These are phyloP conservation scores for Malacoraja senta DNA, from an alignment of 2,797 vertebrate genomes.

Conservation along the genomic window DNA sequence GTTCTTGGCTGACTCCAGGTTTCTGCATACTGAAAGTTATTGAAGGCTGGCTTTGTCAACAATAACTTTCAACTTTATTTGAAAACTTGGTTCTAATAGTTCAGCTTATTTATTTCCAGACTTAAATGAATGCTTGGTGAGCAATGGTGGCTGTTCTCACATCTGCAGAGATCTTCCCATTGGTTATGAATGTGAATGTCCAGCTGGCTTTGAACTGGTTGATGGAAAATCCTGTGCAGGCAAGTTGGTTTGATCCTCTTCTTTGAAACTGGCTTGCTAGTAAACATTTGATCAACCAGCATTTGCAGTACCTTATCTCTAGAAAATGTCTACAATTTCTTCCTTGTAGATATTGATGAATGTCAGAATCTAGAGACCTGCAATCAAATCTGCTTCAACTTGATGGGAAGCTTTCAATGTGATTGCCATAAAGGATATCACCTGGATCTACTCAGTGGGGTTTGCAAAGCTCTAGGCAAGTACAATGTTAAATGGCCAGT, in stretches of 20 bases:
- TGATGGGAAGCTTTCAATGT: slow-evolving; percentile 62
- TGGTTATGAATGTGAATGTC: slow-evolving; percentile 61
- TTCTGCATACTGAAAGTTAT: background rate
- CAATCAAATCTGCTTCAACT: slow-evolving; percentile 63
- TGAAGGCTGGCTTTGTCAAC: no score
- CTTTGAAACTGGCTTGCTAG: background rate
- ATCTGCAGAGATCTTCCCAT: slow-evolving; percentile 60
- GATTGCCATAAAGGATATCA: slow-evolving; percentile 59
- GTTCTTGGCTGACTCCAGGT: no score
- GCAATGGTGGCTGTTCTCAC: slow-evolving; percentile 62
- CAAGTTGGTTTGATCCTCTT: background rate
- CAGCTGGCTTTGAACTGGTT: slow-evolving; percentile 57
- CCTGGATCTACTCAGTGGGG: slow-evolving; percentile 57
- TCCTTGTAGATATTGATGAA: slow-evolving; percentile 57
- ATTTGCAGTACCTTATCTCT: no score
- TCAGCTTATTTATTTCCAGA: slow-evolving; percentile 46
- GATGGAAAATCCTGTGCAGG: slow-evolving; percentile 59
- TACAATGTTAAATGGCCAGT: background rate
- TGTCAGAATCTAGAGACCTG: slow-evolving; percentile 63
- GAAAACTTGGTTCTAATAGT: no score
- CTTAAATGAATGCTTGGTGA: slow-evolving; percentile 57
- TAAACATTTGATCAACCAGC: no score
- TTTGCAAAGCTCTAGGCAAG: slow-evolving; percentile 58
- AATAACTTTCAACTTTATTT: no score
- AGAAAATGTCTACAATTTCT: no score